These are phyloP conservation scores for Cromileptes altivelis DNA, from an alignment of 2,113 vertebrate species.

Conservation along the genomic window DNA sequence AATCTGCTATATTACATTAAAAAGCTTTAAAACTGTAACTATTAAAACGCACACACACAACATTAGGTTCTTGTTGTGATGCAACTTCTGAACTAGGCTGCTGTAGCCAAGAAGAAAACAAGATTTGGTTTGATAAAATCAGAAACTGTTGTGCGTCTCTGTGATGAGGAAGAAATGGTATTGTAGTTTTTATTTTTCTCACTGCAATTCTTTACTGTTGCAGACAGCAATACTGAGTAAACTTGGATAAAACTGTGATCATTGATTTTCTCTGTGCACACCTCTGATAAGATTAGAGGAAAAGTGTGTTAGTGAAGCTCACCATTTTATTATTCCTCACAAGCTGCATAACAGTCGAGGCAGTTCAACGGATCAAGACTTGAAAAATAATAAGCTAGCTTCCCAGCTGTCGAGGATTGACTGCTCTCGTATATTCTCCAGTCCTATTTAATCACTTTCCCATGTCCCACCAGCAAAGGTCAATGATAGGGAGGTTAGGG, in stretches of 20 bases:
- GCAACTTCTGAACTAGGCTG: background rate
- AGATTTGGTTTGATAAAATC: constrained; percentile 1
- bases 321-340: background rate
- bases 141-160: background rate
- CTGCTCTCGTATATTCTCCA: background rate
- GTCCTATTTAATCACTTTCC: background rate
- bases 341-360: background rate
- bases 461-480: background rate
- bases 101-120: background rate
- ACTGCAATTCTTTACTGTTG: background rate
- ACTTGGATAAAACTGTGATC: background rate
- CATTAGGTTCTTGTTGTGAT: background rate
- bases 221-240: background rate
- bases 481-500: background rate
- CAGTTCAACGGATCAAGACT: background rate
- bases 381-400: background rate
- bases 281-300: background rate
- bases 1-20: background rate
- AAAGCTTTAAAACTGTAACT: background rate
- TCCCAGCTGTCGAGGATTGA: background rate
- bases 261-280: background rate
- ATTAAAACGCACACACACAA: background rate
- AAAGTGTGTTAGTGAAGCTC: background rate
- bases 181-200: background rate
- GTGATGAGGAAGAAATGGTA: background rate